A percentile compares a stretch with the other conserved stretches of the same genome.
phyloP scores from a whole-genome alignment of 2,113 vertebrate genomes.

The Oncorhynchus clarkii region DNA sequence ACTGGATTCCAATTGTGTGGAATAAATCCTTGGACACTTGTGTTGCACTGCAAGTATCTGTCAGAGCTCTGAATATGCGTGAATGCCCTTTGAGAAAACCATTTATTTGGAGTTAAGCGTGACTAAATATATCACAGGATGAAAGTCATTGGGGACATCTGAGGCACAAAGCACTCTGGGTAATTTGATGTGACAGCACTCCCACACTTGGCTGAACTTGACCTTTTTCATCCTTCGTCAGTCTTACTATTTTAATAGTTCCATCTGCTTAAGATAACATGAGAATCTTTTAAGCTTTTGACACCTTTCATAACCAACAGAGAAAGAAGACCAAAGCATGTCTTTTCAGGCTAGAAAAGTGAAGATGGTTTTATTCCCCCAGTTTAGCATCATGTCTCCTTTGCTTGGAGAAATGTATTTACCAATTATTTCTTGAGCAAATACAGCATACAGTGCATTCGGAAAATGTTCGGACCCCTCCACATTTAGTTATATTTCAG shows the following conservation, averaged over 20 bases:
- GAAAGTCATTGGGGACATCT: constrained; percentile 46
- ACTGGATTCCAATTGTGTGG: too few species aligned
- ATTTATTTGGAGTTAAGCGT: constrained; percentile 43
- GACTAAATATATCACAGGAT: constrained; percentile 55
- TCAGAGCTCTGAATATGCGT: constrained; percentile 9
- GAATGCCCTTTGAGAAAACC: constrained; percentile 24
- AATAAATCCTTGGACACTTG: background rate
- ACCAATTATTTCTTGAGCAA: too few species aligned
- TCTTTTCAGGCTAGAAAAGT: too few species aligned
- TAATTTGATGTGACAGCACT: constrained; percentile 57
- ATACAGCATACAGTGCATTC: too few species aligned
- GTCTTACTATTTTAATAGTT: constrained; percentile 11
- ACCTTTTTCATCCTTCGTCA: constrained; percentile 24
- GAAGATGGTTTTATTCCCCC: too few species aligned
- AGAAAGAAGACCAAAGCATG: too few species aligned
- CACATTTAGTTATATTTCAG: too few species aligned
- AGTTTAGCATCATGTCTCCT: too few species aligned
- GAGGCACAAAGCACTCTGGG: constrained; percentile 42
- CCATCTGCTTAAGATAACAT: background rate
- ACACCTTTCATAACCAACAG: background rate
- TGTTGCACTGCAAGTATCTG: background rate
- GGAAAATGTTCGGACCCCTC: too few species aligned
- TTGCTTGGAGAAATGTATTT: too few species aligned
- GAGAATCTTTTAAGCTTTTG: background rate
- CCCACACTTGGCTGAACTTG: constrained; percentile 1